Evolutionary conservation across 2,797 vertebrate genomes (phyloP).

Genomic region (Sphaeramia orbicularis): DNA sequence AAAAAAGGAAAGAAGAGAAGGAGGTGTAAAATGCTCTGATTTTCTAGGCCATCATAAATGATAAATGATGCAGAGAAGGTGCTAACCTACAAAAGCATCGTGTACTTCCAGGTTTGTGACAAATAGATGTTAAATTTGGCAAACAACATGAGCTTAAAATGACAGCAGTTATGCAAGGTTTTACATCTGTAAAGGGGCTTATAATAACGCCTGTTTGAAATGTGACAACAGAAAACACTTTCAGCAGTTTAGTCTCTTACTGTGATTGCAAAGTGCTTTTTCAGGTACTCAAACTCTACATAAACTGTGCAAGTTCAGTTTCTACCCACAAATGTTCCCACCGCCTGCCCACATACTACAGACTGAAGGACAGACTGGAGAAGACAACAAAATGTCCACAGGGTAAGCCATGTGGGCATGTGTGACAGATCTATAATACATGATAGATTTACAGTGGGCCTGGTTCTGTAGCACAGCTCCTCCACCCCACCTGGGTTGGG

Average conservation of each 20-base stretch:
- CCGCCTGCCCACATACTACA: conserved; percentile 22
- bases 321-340: conserved; percentile 30
- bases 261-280: conserved; percentile 4
- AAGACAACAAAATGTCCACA: conserved; percentile 36
- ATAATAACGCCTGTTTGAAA: neutral
- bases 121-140: conserved; percentile 33
- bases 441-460: conserved; percentile 37
- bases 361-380: neutral
- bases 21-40: conserved; percentile 34
- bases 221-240: neutral
- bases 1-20: conserved; percentile 3
- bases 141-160: conserved; percentile 11
- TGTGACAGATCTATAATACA: conserved; percentile 66
- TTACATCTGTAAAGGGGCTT: conserved; percentile 9
- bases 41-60: conserved; percentile 58
- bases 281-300: conserved; percentile 7
- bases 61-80: conserved; percentile 45
- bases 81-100: conserved; percentile 40
- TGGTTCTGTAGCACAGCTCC: conserved; percentile 29
- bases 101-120: conserved; percentile 33
- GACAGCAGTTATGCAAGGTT: neutral
- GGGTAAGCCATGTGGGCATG: conserved; percentile 35
- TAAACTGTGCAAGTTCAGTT: conserved; percentile 11
- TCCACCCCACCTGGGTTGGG: conserved; percentile 44
- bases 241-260: conserved; percentile 4